Base-by-base conservation (phyloP, 2,113 vertebrate species). In the Chlorodrepanis virens region DNA sequence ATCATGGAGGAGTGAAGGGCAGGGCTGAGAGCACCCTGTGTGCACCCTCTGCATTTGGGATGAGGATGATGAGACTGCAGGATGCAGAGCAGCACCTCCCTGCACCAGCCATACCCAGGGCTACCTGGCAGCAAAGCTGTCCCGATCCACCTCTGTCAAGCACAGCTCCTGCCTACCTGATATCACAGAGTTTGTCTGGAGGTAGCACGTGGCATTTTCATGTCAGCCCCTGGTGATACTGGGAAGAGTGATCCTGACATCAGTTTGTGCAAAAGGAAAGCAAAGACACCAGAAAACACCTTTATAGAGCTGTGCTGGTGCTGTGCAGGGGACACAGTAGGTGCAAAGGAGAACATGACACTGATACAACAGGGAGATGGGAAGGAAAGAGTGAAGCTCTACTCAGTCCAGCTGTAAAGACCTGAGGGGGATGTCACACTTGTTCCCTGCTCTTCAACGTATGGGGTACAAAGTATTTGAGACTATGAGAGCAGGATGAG, bases 201-300 rank as follows among this genome's bases (percentile, higher is more conserved):
- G 60, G 52, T 31, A 56, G 37, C 47, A 63, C 0, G 1, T 49
- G 50, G n/a, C 31, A 27, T 90, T 88, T 63, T 59, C 31, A 47
- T 37, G 28, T 14, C 67, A 83, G 81, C 7, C 52, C 14, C 35
- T 37, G 29, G 31, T 54, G 45, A 33, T 14, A 49, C 25, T 3
- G 14, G 45, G n/a, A 88, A 47, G 35, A 71, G 35, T 7, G 25
- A 88, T 47, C 39, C 42, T 80, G 79, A 56, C 64, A 86, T 28
- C n/a, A 31, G 28, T 33, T 75, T 83, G 88, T 68, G 90, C 79
- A 86, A 81, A 90, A 95, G 21, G 52, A 88, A 77, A 87, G 67
- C 67, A 72, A 67, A 28, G 22, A 78, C 37, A 68, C 22, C 52
- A 86, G 59, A 64, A 54, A 94, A 50, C 39, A 68, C n/a, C 49